phyloP scores from a whole-genome alignment of 2,113 vertebrate genomes.

The Mus pahari region DNA sequence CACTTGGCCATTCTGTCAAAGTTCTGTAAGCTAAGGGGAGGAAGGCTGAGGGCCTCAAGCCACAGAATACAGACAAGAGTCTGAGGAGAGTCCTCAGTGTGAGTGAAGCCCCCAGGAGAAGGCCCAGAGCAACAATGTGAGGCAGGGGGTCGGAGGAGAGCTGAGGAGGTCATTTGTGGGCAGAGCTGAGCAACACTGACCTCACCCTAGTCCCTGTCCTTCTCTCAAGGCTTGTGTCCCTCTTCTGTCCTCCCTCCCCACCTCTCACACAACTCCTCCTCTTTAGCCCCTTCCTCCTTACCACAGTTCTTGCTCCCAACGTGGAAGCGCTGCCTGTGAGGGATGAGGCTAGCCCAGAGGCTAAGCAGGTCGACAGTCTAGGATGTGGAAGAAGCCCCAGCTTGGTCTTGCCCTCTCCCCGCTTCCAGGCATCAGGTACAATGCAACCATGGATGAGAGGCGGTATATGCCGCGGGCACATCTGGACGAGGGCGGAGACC shows the following conservation, averaged over 20 bases:
- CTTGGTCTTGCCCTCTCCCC: neutral
- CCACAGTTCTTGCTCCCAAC: neutral
- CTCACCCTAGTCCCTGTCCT: neutral
- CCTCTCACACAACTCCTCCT: neutral
- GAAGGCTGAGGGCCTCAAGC: neutral
- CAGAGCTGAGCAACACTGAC: neutral
- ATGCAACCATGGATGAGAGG: constrained; percentile 92
- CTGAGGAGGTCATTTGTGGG: neutral
- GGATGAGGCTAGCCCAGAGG: neutral
- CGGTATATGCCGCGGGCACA: constrained; percentile 93
- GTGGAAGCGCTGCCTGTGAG: neutral
- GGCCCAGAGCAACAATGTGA: fast-evolving
- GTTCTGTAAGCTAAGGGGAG: neutral
- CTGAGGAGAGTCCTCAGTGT: neutral
- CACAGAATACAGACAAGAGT: neutral
- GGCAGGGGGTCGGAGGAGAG: no score
- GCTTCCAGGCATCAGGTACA: constrained; percentile 91
- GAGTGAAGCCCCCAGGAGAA: neutral
- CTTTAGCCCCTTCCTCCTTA: neutral
- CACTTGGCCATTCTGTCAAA: neutral
- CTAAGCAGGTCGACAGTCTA: neutral
- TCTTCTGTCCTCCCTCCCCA: neutral
- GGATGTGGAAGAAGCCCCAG: neutral
- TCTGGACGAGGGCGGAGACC: constrained; percentile 89
- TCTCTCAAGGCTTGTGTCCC: no score